These are phyloP conservation scores for Lucilia sericata DNA, from an alignment of 1,140 invertebrate genomes.

Conservation along the genomic window DNA sequence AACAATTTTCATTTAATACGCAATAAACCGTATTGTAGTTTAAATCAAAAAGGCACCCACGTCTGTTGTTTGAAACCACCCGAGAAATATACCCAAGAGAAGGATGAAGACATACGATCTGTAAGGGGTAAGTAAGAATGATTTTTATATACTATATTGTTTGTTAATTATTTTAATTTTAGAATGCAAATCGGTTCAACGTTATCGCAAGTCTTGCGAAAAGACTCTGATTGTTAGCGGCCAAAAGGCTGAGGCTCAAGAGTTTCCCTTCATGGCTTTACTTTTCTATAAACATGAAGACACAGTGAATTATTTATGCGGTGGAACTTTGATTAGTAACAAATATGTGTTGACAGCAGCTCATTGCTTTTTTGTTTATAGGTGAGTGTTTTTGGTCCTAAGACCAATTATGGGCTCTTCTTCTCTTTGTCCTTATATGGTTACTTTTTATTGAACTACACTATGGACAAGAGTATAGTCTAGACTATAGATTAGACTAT, in stretches of 20 bases:
- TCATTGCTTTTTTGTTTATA: conserved; percentile 59
- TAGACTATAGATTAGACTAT: too few species aligned
- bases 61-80: neutral
- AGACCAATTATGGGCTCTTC: too few species aligned
- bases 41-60: neutral
- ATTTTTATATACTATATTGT: neutral
- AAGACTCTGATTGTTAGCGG: conserved; percentile 41
- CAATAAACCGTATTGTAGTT: neutral
- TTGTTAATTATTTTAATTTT: neutral
- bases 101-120: neutral
- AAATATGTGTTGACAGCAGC: conserved; percentile 65
- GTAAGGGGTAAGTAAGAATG: neutral
- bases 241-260: neutral
- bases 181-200: conserved; percentile 16
- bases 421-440: too few species aligned
- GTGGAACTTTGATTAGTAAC: conserved; percentile 67
- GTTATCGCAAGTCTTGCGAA: neutral
- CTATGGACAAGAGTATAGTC: too few species aligned
- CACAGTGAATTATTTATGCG: conserved; percentile 60
- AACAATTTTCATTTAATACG: neutral
- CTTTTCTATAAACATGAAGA: neutral
- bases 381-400: conserved; percentile 44
- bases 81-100: neutral
- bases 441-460: too few species aligned
- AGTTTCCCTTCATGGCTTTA: conserved; percentile 46